A percentile compares a stretch with the other conserved stretches of the same genome.
phyloP scores from a whole-genome alignment of 2,888 invertebrate species.

The Troides helena region DNA sequence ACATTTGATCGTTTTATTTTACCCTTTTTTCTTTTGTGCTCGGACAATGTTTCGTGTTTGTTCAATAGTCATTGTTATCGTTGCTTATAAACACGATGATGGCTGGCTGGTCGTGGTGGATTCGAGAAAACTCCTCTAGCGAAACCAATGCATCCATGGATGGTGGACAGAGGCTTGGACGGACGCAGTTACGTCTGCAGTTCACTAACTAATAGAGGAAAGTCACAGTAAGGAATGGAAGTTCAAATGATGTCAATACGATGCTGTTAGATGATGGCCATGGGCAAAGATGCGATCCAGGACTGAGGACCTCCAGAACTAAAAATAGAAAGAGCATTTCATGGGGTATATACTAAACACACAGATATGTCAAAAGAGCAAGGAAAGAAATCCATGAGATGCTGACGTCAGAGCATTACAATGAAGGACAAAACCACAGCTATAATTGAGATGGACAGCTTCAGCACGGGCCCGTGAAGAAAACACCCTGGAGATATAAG shows the following conservation, averaged over 20 bases:
- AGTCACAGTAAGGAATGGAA: neutral
- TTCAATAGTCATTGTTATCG: constrained; percentile 54
- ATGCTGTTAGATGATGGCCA: neutral
- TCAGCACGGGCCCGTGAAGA: constrained; percentile 9
- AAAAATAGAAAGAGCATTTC: neutral
- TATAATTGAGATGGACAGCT: neutral
- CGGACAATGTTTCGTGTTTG: constrained; percentile 44
- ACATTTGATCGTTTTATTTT: constrained; percentile 32
- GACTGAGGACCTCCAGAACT: constrained; percentile 5
- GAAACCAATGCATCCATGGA: constrained; percentile 8
- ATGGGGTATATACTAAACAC: neutral
- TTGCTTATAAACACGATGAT: constrained; percentile 48
- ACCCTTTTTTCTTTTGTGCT: constrained; percentile 35
- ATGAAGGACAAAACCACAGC: neutral
- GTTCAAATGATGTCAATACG: neutral
- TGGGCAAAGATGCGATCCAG: constrained; percentile 2
- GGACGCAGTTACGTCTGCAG: neutral
- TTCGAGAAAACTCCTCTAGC: constrained; percentile 1
- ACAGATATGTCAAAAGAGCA: neutral
- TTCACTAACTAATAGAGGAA: neutral
- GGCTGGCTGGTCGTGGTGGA: constrained; percentile 1
- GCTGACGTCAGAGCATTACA: constrained; percentile 3
- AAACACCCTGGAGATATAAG: constrained; percentile 34
- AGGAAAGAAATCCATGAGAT: constrained; percentile 15
- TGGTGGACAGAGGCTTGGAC: neutral